phyloP scores from a whole-genome alignment of 2,888 invertebrate species.

The Tenthredo livida region DNA sequence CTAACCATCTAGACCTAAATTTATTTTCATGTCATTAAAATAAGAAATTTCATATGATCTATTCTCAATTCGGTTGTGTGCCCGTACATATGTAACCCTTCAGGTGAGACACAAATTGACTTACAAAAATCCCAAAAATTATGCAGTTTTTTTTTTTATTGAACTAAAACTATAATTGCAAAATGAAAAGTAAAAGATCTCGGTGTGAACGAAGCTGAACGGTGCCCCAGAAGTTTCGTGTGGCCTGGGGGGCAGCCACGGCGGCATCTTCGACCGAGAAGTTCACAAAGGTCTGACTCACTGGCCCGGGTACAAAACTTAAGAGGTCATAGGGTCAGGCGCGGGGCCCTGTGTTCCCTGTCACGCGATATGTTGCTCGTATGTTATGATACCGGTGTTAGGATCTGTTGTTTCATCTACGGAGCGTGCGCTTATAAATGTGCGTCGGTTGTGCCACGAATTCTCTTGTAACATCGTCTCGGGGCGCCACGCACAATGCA shows the following conservation, averaged over 20 bases:
- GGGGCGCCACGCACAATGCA: slow-evolving; percentile 33
- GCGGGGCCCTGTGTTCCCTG: slow-evolving; percentile 70
- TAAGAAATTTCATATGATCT: background rate
- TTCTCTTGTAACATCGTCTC: slow-evolving; percentile 31
- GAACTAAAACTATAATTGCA: background rate
- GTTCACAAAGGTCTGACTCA: slow-evolving; percentile 67
- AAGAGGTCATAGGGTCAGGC: slow-evolving; percentile 72
- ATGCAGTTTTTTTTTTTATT: background rate
- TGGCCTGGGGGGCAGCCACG: slow-evolving; percentile 61
- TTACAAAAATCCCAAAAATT: background rate
- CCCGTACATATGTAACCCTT: background rate
- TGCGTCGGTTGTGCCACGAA: slow-evolving; percentile 33
- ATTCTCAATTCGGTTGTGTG: background rate
- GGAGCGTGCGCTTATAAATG: slow-evolving; percentile 44
- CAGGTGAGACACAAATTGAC: background rate
- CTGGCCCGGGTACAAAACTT: slow-evolving; percentile 67
- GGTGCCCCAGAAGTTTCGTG: slow-evolving; percentile 59
- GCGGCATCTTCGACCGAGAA: slow-evolving; percentile 62
- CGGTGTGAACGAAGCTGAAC: slow-evolving; percentile 30
- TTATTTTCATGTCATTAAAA: background rate
- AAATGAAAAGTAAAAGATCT: background rate
- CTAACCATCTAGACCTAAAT: slow-evolving; percentile 6
- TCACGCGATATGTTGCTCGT: slow-evolving; percentile 75
- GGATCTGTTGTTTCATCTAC: slow-evolving; percentile 59
- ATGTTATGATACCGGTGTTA: slow-evolving; percentile 69